Evolutionary conservation across 2,888 invertebrate genomes (phyloP), one percentile per base, ranked within the genome.

Genomic region (Noctuana brunneofusca): DNA sequence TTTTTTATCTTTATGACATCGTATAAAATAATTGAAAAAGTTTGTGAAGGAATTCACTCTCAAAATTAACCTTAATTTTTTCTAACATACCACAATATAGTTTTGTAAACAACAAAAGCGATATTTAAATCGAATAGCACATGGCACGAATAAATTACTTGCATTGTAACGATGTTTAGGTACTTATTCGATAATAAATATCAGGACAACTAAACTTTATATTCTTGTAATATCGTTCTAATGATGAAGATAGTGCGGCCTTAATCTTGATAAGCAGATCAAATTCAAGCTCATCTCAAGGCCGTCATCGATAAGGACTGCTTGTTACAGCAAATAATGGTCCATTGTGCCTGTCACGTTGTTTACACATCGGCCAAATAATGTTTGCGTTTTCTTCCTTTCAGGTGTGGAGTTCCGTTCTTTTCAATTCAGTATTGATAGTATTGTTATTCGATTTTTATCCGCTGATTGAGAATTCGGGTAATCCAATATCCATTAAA

Each of bases 221-320:
- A 52, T 16, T 66, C 55, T 58, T 60, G 63, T 68, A 64, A 67
- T 66, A 69, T 68, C 64, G 65, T 65, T 70, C 68, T 64, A 68
- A 68, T 73, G 69, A 71, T 73, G 69, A 57, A 67, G 66, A 69
- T 67, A 68, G 46, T 69, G 75, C 76, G 75, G 73, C 75, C 75
- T 79, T 84, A 85, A 87, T 85, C 87, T 83, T 80, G 85, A 87
- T 87, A 86, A 86, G 80, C 71, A 75, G 75, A 76, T 79, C 38
- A 75, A 79, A 79, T 78, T 75, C 71, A 71, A 73, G 77, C 76
- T 83, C 79, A 80, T 81, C 79, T 77, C 84, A 87, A 87, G 87
- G 88, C 69, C 77, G 74, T 66, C 64, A 68, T 70, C 71, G 89
- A 89, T 89, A 88, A 89, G 80, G 76, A 68, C 66, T 63, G 58